Percentiles rank a stretch among this genome's conserved stretches.
Evolutionary conservation across 2,113 vertebrate genomes (phyloP).

Genomic region (Hippocampus mohnikei): DNA sequence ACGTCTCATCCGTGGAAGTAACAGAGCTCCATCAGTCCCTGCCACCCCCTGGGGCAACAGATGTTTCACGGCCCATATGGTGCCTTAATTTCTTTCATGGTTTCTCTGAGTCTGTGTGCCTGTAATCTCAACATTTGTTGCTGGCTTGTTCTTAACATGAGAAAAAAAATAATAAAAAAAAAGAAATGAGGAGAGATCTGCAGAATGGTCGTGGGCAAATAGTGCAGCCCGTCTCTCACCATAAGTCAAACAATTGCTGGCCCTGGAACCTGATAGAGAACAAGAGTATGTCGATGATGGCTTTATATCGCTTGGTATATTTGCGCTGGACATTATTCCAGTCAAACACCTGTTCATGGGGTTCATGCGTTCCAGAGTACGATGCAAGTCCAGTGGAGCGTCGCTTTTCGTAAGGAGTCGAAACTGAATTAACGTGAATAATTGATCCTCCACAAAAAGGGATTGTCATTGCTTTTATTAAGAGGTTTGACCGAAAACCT

Average conservation of each 20-base stretch:
- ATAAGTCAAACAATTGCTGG: background rate
- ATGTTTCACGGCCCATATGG: slow-evolving; percentile 74
- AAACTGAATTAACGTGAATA: background rate
- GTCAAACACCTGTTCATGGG: background rate
- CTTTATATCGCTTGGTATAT: background rate
- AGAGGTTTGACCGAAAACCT: too few relatives aligned
- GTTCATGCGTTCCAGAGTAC: background rate
- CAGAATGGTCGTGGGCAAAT: background rate
- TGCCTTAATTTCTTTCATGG: slow-evolving; percentile 50
- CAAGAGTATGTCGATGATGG: background rate
- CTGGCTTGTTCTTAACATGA: slow-evolving; percentile 30
- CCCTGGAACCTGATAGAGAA: background rate
- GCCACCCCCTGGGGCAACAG: slow-evolving; percentile 72
- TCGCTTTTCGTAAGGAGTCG: background rate
- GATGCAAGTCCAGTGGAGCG: background rate
- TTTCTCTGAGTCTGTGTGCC: slow-evolving; percentile 18
- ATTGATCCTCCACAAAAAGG: background rate
- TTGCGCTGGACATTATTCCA: background rate
- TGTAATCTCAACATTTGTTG: slow-evolving; percentile 47
- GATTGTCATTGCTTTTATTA: background rate
- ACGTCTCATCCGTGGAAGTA: slow-evolving; percentile 69
- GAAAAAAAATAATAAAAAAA: background rate
- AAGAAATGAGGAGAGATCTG: background rate
- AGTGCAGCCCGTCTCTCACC: background rate
- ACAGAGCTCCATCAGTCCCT: slow-evolving; percentile 56